Evolutionary conservation across 1,140 invertebrate species (phyloP), one percentile per base, ranked within the genome.

Genomic region (Ylistrum balloti): DNA sequence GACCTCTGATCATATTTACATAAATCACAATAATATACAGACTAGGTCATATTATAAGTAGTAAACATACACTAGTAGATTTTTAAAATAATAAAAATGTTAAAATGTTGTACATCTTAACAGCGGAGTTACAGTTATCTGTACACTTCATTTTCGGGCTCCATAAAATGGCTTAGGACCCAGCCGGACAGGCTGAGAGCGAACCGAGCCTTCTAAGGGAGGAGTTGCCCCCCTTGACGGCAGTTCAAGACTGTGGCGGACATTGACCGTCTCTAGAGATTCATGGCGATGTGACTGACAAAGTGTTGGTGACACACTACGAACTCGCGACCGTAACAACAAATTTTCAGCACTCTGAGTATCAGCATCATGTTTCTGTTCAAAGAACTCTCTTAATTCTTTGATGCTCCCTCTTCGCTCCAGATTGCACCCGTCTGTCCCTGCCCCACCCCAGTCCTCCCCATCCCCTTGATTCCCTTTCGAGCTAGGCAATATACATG

Each of bases 151-250:
- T 35, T 94, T 92, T 87, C 94, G 94, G 88, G 93, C 92, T 91
- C 94, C 93, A 91, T 95, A 95, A 85, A 95, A 95, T 89, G 95
- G 95, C 93, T 95, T 95, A 41, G 95, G 95, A 22, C 95, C 95
- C 17, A 95, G 91, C 88, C 95, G 88, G 0, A 95, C 89, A 7
- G 94, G 92, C 88, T 94, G 92, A 15, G 88, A 85, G 87, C 92
- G 93, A 38, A 93, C 33, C 5, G 89, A 88, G 15, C 89, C 87
- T 9, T 93, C 94, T 3, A 85, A 85, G 41, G 85, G 85, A 35
- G 89, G 38, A 35, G 88, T 34, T 20, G 87, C 33, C 56, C 56
- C 56, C 32, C 91, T 91, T 33, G 91, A 88, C 10, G 93, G 93
- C 15, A 95, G 89, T 89, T 95, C 95, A 74, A 95, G 88, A 91